These are phyloP conservation scores for Cyprinus carpio DNA, from an alignment of 2,113 vertebrate genomes.

Conservation along the genomic window DNA sequence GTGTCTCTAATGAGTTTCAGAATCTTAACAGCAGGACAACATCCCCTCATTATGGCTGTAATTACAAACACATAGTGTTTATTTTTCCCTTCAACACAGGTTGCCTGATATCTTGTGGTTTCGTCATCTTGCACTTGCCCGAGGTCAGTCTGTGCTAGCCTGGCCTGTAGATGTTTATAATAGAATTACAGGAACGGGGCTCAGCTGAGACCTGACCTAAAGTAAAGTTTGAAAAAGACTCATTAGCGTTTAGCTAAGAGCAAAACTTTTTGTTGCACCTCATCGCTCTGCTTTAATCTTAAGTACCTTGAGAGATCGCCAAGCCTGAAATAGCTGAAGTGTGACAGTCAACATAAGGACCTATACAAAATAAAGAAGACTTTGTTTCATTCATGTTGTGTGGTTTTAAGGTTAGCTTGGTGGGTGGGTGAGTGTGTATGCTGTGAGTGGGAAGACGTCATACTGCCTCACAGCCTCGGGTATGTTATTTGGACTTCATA, in stretches of 20 bases:
- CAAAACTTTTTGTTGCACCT: not conserved
- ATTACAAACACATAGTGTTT: not conserved
- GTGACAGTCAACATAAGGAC: slow-evolving; percentile 6
- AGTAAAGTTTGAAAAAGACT: slow-evolving; percentile 35
- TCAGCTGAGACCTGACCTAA: slow-evolving; percentile 18
- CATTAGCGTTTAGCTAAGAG: slow-evolving; percentile 17
- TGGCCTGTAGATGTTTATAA: not conserved
- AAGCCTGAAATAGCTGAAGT: slow-evolving; percentile 38
- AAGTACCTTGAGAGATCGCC: not conserved
- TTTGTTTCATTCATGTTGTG: slow-evolving; percentile 36
- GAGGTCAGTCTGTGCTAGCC: slow-evolving; percentile 12
- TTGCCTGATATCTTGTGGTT: slow-evolving; percentile 31
- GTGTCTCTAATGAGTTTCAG: not conserved
- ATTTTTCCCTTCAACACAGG: slow-evolving; percentile 9
- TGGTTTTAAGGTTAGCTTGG: slow-evolving; percentile 21
- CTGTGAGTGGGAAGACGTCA: slow-evolving; percentile 20
- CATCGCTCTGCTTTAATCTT: slow-evolving; percentile 3
- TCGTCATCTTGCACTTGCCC: slow-evolving; percentile 38
- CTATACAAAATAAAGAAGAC: not conserved
- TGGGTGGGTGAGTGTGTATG: slow-evolving; percentile 16
- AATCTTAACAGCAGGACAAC: not conserved
- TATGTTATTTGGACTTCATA: not conserved
- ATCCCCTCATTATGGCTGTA: not conserved
- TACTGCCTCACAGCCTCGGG: not conserved
- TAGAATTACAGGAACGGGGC: not conserved